Evolutionary conservation across 1,140 invertebrate species (phyloP).

Genomic region (Drosophila pachea): DNA sequence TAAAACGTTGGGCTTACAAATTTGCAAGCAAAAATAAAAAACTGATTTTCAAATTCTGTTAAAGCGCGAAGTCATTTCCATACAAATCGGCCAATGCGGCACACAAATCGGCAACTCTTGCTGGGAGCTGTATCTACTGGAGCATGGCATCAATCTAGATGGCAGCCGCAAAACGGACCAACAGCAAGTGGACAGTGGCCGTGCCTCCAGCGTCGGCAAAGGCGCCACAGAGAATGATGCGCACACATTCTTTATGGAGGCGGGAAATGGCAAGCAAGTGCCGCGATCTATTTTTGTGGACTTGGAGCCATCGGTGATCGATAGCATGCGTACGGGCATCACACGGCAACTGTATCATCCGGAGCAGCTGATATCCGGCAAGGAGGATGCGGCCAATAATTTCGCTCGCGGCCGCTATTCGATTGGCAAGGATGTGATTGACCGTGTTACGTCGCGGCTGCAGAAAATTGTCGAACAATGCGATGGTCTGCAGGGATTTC

Average conservation of each 20-base stretch:
- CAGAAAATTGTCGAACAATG: conserved; percentile 89
- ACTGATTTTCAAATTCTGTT: neutral
- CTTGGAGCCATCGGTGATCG: conserved; percentile 80
- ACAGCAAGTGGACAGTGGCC: conserved; percentile 64
- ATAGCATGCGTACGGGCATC: conserved; percentile 83
- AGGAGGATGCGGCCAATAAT: conserved; percentile 91
- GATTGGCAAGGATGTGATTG: conserved; percentile 88
- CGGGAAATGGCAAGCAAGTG: conserved; percentile 82
- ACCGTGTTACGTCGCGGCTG: conserved; percentile 85
- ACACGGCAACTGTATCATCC: conserved; percentile 85
- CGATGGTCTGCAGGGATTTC: conserved; percentile 88
- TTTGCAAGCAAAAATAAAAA: neutral
- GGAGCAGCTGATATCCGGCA: conserved; percentile 86
- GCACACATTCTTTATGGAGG: conserved; percentile 84
- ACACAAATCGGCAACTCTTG: conserved; percentile 88
- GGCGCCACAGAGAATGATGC: conserved; percentile 66
- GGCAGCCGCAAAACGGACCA: conserved; percentile 79
- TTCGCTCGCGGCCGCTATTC: conserved; percentile 89
- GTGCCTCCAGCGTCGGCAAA: conserved; percentile 50
- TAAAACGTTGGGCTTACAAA: neutral
- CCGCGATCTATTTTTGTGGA: conserved; percentile 81
- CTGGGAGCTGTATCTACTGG: conserved; percentile 87
- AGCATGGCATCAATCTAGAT: conserved; percentile 86
- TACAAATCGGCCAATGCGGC: conserved; percentile 85
- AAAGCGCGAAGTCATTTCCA: conserved; percentile 84